Conservation (phyloP, 1,140 invertebrate genomes). For the Agraylea sexmaculata region DNA sequence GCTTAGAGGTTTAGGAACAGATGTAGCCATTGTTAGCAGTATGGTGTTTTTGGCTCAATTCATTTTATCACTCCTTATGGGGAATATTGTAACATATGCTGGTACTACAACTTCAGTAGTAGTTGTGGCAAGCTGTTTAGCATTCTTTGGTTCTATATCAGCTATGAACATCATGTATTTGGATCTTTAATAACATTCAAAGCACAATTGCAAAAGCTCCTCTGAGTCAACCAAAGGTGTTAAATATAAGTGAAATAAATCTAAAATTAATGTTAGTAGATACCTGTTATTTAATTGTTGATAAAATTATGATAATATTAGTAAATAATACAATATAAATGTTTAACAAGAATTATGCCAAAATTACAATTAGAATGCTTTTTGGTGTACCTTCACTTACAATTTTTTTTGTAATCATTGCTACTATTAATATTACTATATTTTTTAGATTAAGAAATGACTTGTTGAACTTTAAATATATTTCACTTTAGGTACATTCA, state of each 20-base stretch:
- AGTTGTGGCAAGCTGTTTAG: conserved; percentile 65
- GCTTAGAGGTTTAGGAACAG: conserved; percentile 80
- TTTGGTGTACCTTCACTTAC: no score
- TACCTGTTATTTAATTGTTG: not conserved
- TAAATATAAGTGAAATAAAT: not conserved
- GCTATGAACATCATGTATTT: conserved; percentile 83
- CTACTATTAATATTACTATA: no score
- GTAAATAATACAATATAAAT: not conserved
- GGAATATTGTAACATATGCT: conserved; percentile 64
- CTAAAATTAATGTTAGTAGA: not conserved
- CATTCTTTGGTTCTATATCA: conserved; percentile 68
- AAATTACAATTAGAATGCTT: not conserved
- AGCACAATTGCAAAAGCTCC: not conserved
- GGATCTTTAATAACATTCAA: conserved; percentile 51
- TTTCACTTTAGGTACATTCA: not conserved
- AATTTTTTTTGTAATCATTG: no score
- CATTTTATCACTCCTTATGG: conserved; percentile 74
- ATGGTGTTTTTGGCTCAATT: conserved; percentile 96
- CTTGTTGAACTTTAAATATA: not conserved
- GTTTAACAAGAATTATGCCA: not conserved
- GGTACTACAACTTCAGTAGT: conserved; percentile 84
- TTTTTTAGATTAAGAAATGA: not conserved
- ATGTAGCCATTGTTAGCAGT: conserved; percentile 84
- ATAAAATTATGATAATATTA: not conserved
- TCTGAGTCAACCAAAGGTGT: not conserved